These are phyloP conservation scores for Neolamprologus toae DNA, from an alignment of 2,113 vertebrate genomes.

Conservation along the genomic window DNA sequence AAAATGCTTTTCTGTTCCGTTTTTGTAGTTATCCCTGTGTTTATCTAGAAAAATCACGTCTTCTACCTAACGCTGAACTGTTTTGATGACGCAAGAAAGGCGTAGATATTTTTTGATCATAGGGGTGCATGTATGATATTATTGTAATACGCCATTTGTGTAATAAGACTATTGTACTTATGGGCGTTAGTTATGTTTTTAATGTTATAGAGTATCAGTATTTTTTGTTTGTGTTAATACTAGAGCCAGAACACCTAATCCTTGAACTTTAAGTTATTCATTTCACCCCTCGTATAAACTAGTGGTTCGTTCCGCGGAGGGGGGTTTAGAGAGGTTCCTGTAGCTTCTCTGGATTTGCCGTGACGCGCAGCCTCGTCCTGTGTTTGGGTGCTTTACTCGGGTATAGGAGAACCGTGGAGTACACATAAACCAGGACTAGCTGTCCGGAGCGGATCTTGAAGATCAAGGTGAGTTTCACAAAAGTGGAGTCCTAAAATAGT, in stretches of 20 bases:
- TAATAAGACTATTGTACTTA: neutral
- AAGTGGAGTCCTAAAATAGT: neutral
- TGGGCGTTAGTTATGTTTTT: neutral
- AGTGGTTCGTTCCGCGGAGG: conserved; percentile 34
- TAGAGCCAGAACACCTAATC: rapidly evolving
- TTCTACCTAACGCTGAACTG: neutral
- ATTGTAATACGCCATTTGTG: rapidly evolving
- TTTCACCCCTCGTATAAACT: neutral
- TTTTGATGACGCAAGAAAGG: conserved; percentile 20
- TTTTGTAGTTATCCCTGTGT: neutral
- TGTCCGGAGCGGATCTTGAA: neutral
- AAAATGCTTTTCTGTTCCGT: rapidly evolving
- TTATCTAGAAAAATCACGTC: neutral
- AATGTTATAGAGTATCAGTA: neutral
- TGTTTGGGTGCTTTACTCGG: neutral
- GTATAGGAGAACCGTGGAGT: neutral
- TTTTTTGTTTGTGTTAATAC: neutral
- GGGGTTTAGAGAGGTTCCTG: neutral
- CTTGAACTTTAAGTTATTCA: rapidly evolving
- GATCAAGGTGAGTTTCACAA: neutral
- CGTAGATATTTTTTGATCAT: neutral
- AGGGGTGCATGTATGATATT: neutral
- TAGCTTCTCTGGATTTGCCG: conserved; percentile 15
- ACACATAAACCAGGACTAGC: neutral
- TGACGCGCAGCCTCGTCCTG: conserved; percentile 7